These are phyloP conservation scores for Epinotia bilunana DNA, from an alignment of 2,888 invertebrate genomes.

Conservation along the genomic window DNA sequence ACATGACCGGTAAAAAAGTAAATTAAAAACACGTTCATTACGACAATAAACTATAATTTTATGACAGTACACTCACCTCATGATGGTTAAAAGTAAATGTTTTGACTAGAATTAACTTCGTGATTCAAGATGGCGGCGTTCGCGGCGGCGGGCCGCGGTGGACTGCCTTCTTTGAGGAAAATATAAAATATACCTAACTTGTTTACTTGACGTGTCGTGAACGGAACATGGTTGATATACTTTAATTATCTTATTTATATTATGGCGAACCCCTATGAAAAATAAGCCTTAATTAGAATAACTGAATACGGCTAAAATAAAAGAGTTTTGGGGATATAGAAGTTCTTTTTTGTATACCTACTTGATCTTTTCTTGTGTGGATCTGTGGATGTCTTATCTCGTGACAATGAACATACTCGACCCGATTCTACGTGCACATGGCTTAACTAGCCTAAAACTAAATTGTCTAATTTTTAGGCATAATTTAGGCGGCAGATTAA, in stretches of 20 bases:
- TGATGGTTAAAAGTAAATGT: constrained; percentile 20
- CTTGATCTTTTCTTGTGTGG: background rate
- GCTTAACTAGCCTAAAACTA: no score
- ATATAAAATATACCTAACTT: constrained; percentile 23
- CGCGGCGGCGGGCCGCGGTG: constrained; percentile 6
- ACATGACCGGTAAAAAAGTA: background rate
- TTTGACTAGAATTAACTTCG: constrained; percentile 31
- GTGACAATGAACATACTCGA: background rate
- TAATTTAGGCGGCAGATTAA: no score
- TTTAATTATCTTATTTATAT: constrained; percentile 10
- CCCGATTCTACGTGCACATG: no score
- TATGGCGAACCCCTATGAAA: background rate
- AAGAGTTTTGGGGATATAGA: background rate
- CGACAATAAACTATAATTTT: background rate
- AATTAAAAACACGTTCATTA: background rate
- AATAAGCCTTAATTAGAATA: background rate
- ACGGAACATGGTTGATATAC: constrained; percentile 4
- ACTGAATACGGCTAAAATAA: background rate
- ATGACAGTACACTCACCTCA: constrained; percentile 34
- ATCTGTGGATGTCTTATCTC: no score
- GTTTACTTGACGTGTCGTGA: constrained; percentile 2
- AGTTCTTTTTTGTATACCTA: background rate
- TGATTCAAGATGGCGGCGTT: constrained; percentile 30
- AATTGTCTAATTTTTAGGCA: no score
- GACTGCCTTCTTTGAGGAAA: constrained; percentile 29